Base-by-base conservation (phyloP, 2,797 vertebrate species). In the Agapornis canus region DNA sequence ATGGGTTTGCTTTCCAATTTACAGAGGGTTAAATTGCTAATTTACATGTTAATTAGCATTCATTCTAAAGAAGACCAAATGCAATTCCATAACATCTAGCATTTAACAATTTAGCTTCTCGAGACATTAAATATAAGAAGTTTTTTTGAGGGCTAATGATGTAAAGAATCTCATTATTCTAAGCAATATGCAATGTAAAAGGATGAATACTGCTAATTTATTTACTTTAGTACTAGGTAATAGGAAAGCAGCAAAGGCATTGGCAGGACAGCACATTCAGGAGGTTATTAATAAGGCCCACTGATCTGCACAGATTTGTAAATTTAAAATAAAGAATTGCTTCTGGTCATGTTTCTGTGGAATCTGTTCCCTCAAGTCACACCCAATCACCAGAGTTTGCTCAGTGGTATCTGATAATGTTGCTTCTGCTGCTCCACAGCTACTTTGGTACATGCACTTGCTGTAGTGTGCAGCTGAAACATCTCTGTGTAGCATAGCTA, bases 11-110 rank as follows among this genome's bases (percentile, higher is more conserved):
- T 82, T 78, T n/a, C 70, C 47, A 94, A 95, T 94, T 95, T 96
- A 94, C 97, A 95, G 82, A 82, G 81, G 90, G 89, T 93, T 96
- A 97, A 97, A 96, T 96, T 97, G 83, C 54, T 97, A 92, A 97
- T 97, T 97, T 98, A 90, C 93, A 96, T 97, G 85, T 96, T 96
- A 95, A 98, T 94, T 97, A 97, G n/a, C 82, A 92, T 94, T 94
- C 56, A 77, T 80, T 96, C 95, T 94, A 93, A 96, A 96, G 94
- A 94, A 80, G 71, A 75, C 63, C 49, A 85, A 96, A 95, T 86
- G 57, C 88, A 97, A 98, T 95, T 97, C 86, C 64, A 95, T 61
- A 93, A 66, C 75, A 92, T 92, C 79, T 86, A 97, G 84, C 82
- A 95, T 96, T 97, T 97, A 97, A 94, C 82, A 95, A 93, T 90